Base-by-base conservation (phyloP, 2,797 vertebrate genomes). In the Chelon auratus region DNA sequence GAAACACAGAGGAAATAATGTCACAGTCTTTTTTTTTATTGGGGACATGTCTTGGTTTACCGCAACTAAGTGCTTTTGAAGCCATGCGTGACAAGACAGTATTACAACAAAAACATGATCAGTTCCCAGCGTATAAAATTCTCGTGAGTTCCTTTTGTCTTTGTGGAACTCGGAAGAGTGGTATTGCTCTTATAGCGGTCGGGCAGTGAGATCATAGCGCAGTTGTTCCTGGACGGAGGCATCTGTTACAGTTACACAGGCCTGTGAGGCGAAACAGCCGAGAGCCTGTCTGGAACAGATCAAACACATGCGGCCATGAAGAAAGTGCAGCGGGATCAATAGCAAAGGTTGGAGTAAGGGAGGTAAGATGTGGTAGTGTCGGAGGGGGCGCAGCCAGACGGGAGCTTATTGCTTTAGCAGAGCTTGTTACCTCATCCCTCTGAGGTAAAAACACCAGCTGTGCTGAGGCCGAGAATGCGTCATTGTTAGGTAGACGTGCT, bases 321-420 rank as follows among this genome's bases (percentile, higher is more conserved):
- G 75, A 88, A 83, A 86, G 73, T 80, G 82, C 63, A 85, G 75
- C 68, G 55, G 84, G 77, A 88, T 90, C 85, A 68, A 85, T 83
- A 77, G 62, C 66, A 67, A 66, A 72, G 78, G 82, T 50, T 62
- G 59, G 57, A 50, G 71, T 26, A 51, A 62, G 4, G 57, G 65
- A 66, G 77, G 70, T 57, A 47, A 67, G 63, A 57, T 66, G 79
- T 67, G 73, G 69, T 50, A 36, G 65, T 24, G 53, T 62, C 52
- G 26, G 37, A 1, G 60, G 18, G 52, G 65, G 62, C 55, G 26
- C 14, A 62, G 42, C 57, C 73, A 84, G 89, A 82, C 62, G 1
- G 82, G 69, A 74, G 73, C 52, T 86, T 85, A 92, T 92, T 84
- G 75, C 83, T 92, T 91, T 82, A 83, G 63, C 89, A 91, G 89